Conservation (phyloP, 2,888 invertebrate species). For the Rapana venosa region DNA sequence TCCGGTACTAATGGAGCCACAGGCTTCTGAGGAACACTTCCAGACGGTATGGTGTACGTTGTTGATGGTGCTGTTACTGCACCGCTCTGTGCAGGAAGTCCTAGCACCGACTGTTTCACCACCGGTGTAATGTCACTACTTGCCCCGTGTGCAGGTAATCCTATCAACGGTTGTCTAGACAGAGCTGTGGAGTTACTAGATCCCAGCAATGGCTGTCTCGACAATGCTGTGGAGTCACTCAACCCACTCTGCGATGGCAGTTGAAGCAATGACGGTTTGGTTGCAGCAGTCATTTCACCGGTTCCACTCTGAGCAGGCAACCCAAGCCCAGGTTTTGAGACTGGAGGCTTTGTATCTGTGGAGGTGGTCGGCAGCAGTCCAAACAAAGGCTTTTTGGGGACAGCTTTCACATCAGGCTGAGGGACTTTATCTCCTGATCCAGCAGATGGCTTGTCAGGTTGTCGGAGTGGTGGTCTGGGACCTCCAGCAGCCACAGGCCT, state of each 20-base stretch:
- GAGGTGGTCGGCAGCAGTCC: not conserved
- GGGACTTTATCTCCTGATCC: not conserved
- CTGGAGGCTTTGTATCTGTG: not conserved
- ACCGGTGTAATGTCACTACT: not conserved
- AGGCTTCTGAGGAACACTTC: not conserved
- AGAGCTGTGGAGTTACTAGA: not conserved
- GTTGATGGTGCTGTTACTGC: not conserved
- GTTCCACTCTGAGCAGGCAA: not conserved
- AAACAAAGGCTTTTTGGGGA: not conserved
- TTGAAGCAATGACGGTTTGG: not conserved
- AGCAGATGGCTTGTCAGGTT: slow-evolving; percentile 2
- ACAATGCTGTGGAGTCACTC: not conserved
- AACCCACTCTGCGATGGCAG: not conserved
- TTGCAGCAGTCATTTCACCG: not conserved
- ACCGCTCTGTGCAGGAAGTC: not conserved
- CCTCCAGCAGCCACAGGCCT: not conserved
- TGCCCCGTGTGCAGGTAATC: not conserved
- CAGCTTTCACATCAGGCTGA: not conserved
- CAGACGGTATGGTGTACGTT: not conserved
- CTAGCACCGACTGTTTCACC: not conserved
- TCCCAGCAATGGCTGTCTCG: not conserved
- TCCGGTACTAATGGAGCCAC: not conserved
- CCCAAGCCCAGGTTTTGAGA: not conserved
- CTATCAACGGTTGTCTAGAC: not conserved
- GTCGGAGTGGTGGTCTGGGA: not conserved